Evolutionary conservation across 2,113 vertebrate genomes (phyloP).

Genomic region (Scophthalmus maximus): DNA sequence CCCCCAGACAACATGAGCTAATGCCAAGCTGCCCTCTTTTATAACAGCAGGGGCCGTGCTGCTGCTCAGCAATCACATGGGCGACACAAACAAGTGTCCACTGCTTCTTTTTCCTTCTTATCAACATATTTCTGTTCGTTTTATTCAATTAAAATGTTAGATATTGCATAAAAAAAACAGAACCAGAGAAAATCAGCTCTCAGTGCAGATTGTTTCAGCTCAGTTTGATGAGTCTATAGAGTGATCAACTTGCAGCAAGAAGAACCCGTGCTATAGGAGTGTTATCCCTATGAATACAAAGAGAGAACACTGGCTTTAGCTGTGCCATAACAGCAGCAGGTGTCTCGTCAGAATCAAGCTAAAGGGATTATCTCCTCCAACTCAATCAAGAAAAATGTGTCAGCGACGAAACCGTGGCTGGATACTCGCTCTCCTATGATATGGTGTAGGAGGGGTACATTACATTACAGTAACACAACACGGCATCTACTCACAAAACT

Average conservation of each 20-base stretch:
- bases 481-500: not conserved
- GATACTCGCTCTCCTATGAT: too few relatives aligned
- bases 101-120: not conserved
- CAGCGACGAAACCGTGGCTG: conserved; percentile 4
- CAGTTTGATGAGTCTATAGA: too few relatives aligned
- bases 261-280: too few relatives aligned
- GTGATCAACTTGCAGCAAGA: too few relatives aligned
- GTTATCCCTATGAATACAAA: too few relatives aligned
- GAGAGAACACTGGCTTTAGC: too few relatives aligned
- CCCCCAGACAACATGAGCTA: not conserved
- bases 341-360: conserved; percentile 47
- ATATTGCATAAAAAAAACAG: too few relatives aligned
- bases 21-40: not conserved
- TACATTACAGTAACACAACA: not conserved
- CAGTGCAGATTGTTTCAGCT: too few relatives aligned
- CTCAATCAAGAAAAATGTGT: conserved; percentile 49
- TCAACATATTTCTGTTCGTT: not conserved
- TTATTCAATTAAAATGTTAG: too few relatives aligned
- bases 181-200: too few relatives aligned
- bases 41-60: not conserved
- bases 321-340: conserved; percentile 40
- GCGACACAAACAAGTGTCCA: not conserved
- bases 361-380: conserved; percentile 60
- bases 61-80: not conserved
- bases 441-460: too few relatives aligned